Base-by-base conservation (phyloP, 2,888 invertebrate species). In the Cylloceria caligata region DNA sequence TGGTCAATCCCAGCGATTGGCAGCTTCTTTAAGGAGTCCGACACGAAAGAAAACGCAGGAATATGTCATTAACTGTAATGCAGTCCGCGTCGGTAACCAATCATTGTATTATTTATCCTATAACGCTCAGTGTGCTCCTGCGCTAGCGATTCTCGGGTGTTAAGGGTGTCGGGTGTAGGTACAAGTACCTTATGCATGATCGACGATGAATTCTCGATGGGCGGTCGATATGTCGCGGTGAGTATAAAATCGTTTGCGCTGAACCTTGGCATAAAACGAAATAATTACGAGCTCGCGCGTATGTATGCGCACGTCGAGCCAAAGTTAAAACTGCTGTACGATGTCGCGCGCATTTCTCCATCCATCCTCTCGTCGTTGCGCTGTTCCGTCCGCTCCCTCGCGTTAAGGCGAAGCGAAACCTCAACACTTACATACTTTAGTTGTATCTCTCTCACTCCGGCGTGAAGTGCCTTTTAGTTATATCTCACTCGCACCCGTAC, bases 191-290 rank as follows among this genome's bases (percentile, higher is more conserved):
- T 47, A 57, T 34, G 39, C 36, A 34, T 45, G 71, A 78, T 55
- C 19, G 11, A 45, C 16, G 24, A 64, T 57, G 42, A 64, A 34
- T 16, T 64, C 39, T 34, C 64, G 55, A 16, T 27, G 52, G 9
- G 16, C 64, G 77, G 34, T 67, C 27, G 49, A 49, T 21, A 65
- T 34, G 34, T 24, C 67, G 21, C 30, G 62, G 6, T 19, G 49
- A 19, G 65, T 52, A 62, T 47, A 57, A 67, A 75, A 65, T 71
- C 71, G 68, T 57, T 57, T 5, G 64, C 24, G 36, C 4, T 39
- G 62, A 65, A 64, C 69, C 76, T 81, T 72, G 79, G 79, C 76
- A 76, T 79, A 81, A 84, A 79, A 71, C 69, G 52, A 62, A 79
- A 62, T 72, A 84, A 81, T 84, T 84, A 79, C 55, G 69, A 68